Evolutionary conservation across 2,797 vertebrate species (phyloP).

Genomic region (Oryzias dopingdopingensis): DNA sequence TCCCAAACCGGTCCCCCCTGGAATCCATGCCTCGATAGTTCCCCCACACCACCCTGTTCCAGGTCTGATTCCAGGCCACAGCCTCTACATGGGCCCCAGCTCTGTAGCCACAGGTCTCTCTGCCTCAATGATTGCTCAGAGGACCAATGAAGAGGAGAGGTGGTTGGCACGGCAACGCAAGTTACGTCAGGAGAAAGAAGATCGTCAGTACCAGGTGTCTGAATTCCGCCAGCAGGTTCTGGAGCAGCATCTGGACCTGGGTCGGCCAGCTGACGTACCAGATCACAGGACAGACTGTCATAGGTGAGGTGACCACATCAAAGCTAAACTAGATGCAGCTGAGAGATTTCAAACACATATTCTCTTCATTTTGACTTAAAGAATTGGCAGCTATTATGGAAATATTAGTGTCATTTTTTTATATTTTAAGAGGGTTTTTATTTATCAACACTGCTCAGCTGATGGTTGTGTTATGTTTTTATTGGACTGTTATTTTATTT

Average conservation of each 20-base stretch:
- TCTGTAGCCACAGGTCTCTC: conserved; percentile 70
- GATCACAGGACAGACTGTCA: conserved; percentile 86
- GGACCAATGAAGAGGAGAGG: conserved; percentile 94
- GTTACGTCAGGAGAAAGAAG: conserved; percentile 95
- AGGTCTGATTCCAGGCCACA: conserved; percentile 85
- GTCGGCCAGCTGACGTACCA: conserved; percentile 75
- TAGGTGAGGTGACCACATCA: conserved; percentile 74
- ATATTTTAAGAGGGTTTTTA: neutral
- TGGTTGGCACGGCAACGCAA: conserved; percentile 94
- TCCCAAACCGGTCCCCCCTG: conserved; percentile 77
- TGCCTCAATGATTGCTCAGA: conserved; percentile 86
- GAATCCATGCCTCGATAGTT: conserved; percentile 72
- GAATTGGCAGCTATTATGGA: too few species aligned
- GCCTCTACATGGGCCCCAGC: conserved; percentile 83
- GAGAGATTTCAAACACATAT: neutral
- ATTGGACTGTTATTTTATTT: conserved; percentile 19
- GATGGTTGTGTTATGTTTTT: too few species aligned
- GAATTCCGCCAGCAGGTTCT: conserved; percentile 97
- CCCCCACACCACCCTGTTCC: conserved; percentile 84
- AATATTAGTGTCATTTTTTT: too few species aligned
- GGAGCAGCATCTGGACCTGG: conserved; percentile 93
- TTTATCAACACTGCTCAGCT: too few species aligned
- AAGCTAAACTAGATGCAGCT: neutral
- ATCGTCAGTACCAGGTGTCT: conserved; percentile 95
- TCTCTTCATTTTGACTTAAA: conserved; percentile 3